Evolutionary conservation across 2,113 vertebrate genomes (phyloP), one percentile per base, ranked within the genome.

Genomic region (Phrynocephalus versicolor): DNA sequence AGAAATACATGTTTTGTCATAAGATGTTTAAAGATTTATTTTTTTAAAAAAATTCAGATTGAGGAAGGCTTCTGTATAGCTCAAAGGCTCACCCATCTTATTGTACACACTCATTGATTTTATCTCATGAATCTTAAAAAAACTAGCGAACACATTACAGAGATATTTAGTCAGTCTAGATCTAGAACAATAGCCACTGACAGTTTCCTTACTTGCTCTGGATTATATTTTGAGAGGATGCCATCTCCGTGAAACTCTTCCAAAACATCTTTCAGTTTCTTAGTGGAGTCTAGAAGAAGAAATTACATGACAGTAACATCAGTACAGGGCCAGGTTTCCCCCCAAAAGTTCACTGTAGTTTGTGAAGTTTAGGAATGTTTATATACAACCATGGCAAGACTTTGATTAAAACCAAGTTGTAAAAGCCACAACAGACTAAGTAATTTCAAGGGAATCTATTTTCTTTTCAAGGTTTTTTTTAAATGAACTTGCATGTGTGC

Each of bases 221-320:
- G 97, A 79, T 98, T 97, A 94, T 97, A 98, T 90, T 96, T 97
- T 91, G 97, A 96, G 76, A 98, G 97, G 51, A 97, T 91, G 0
- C 98, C 98, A 0, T 97, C 96, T 15, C 97, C 97, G 0, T 97
- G 96, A 93, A 99, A 99, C 94, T 99, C 98, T 91, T 97, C 94
- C 94, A 99, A 95, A 69, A 99, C 98, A 93, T 99, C 98, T 92
- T 98, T 99, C 85, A 99, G 96, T 95, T 98, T 98, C 96, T 98
- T 99, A 16, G 95, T 96, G 83, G 98, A 99, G 95, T 99, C 98
- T 99, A 92, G n/a, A 91, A 89, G 92, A 83, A 94, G n/a, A 95
- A 84, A 92, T 83, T 3, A 13, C 81, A 82, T 37, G 1, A 0
- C 45, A 18, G 12, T 88, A 82, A 89, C 25, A 71, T 41, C 64